Base-by-base conservation (phyloP, 2,888 invertebrate genomes). In the Hyles lineata region DNA sequence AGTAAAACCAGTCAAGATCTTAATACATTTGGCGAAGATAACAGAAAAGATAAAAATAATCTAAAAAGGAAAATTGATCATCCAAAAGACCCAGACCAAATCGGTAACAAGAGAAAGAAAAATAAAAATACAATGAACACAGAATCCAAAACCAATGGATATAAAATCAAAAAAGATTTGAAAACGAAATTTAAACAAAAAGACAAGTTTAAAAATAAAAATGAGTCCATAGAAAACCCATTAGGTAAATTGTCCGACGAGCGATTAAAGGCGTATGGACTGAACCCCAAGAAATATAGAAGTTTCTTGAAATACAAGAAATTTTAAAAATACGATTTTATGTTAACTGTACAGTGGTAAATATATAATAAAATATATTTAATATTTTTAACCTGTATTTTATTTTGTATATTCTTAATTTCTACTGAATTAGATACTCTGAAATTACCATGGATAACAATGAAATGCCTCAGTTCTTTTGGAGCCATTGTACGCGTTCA, bases 281-380 rank as follows among this genome's bases (percentile, higher is more conserved):
- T 99, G 59, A 98, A 98, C 94, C 98, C 98, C 0, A 98, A 97
- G 84, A 98, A 98, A 87, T 98, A 97, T 83, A 97, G 96, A 85
- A 96, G 97, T 84, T 97, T 97, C 89, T 90, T 97, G 77, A 97
- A 96, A 86, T 97, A 96, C 80, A 95, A 95, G 76, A 95, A 95
- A 75, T 95, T 92, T 82, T 94, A 93, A 72, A 74, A 58, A 29
- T 19, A 25, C 43, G 62, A 35, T 71, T 67, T 59, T 23, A 43
- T 43, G 21, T 11, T 71, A 43, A 70, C 17, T 15, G 21, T 74
- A 2, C 21, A 17, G 32, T 50, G 19, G 72, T n/a, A 19, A 55
- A 19, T 55, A 17, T 55, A 55, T 55, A n/a, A 19, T 11, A 2
- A 43, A 43, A 11, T 1, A 43, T 43, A 43, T 43, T 11, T 43